Evolutionary conservation across 2,797 vertebrate genomes (phyloP), one percentile per base, ranked within the genome.

Genomic region (Gallinago solitaria): DNA sequence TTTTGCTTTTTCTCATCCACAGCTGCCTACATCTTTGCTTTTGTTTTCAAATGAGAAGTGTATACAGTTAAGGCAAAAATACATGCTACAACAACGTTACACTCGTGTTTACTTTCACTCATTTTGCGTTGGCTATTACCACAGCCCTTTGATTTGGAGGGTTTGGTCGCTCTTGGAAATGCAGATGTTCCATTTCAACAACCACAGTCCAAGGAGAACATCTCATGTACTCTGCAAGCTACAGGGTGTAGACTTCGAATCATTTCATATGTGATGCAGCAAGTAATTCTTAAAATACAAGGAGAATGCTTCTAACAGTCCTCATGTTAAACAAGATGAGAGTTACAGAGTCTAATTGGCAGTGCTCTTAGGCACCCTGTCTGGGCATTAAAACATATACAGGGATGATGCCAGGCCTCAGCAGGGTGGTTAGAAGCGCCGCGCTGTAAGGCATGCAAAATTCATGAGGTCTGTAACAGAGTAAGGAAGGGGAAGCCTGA

Each of bases 81-180:
- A 67, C 64, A 56, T 50, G 59, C 54, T 93, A 35, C 39, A 81
- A 53, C 87, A 93, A 57, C 0, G 0, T 81, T 82, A 73, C 23
- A 6, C 10, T 67, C 6, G 0, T 57, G 56, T 84, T 90, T 81
- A 28, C 45, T 77, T 88, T 92, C 74, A 76, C 71, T 75, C 0
- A 0, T 81, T 86, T 83, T 37, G 18, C 53, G 59, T 69, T 60
- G 60, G 50, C 88, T 87, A 7, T 53, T 88, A 67, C 83, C 77
- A 94, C 74, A 89, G 51, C 68, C 41, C 83, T 90, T 93, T 84
- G 92, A 63, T 88, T 95, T 3, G 2, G 61, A 73, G 45, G 59
- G 21, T 65, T 96, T 94, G 80, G 67, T 91, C 2, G 15, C 60
- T 81, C 67, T 87, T 90, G 86, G 47, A 96, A 93, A 82, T 70